These are phyloP conservation scores for Toxonevra muliebris DNA, from an alignment of 2,888 invertebrate genomes.

Conservation along the genomic window DNA sequence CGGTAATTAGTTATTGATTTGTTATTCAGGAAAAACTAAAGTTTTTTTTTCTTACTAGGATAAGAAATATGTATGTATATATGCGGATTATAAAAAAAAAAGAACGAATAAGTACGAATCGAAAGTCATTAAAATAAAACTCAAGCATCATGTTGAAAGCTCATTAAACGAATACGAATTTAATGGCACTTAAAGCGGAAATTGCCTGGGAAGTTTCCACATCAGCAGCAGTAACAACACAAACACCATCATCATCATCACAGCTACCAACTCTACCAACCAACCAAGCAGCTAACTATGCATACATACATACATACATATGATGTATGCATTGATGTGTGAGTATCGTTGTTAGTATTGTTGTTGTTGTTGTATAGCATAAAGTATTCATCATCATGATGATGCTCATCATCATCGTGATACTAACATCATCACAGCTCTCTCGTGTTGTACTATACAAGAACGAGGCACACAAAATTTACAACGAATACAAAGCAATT, in stretches of 20 bases:
- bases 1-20: background rate
- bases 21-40: background rate
- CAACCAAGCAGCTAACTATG: background rate
- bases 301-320: no score
- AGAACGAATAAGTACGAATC: constrained; percentile 14
- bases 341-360: background rate
- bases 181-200: constrained; percentile 35
- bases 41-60: background rate
- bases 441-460: no score
- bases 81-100: background rate
- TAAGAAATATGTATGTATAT: background rate
- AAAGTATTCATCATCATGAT: no score
- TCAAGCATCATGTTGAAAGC: constrained; percentile 35
- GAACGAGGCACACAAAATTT: no score
- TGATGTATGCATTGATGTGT: background rate
- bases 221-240: constrained; percentile 14
- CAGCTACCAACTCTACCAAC: background rate
- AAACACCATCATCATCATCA: no score
- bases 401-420: no score
- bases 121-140: constrained; percentile 33
- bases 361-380: background rate
- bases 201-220: constrained; percentile 36
- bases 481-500: constrained; percentile 11
- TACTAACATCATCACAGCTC: no score
- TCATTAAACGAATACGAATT: constrained; percentile 35